These are phyloP conservation scores for Pangasius macronema DNA, from an alignment of 2,797 vertebrate genomes.

Conservation along the genomic window DNA sequence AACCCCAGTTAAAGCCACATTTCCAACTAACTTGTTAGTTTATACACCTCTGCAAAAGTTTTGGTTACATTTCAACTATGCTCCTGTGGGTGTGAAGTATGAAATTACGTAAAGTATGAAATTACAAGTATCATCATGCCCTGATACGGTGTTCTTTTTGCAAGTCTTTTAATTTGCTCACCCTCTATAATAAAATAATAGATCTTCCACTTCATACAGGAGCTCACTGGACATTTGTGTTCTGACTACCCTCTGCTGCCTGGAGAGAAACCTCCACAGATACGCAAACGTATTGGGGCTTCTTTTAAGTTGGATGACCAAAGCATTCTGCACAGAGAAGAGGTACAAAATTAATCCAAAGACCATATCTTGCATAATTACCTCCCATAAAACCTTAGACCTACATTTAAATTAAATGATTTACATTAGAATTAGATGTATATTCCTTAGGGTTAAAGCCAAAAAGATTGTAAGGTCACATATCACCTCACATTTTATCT, in stretches of 20 bases:
- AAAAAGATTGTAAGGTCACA: neutral
- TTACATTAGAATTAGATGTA: neutral
- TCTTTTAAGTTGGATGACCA: slow-evolving; percentile 85
- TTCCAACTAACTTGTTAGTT: slow-evolving; percentile 20
- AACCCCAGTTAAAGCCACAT: slow-evolving; percentile 32
- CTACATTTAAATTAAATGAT: neutral
- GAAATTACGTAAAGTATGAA: neutral
- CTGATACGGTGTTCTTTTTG: neutral
- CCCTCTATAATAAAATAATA: neutral
- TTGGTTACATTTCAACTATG: slow-evolving; percentile 7
- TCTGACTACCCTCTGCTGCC: slow-evolving; percentile 84
- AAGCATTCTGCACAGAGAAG: slow-evolving; percentile 71
- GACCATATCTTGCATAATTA: neutral
- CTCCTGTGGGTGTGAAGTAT: neutral
- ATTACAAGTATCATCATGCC: neutral
- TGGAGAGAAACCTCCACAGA: slow-evolving; percentile 83
- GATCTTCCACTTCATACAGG: slow-evolving; percentile 69
- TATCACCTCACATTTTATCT: neutral
- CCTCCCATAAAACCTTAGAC: neutral
- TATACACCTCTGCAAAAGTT: slow-evolving; percentile 9
- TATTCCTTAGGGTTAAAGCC: neutral
- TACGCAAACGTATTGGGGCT: slow-evolving; percentile 86
- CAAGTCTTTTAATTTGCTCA: neutral
- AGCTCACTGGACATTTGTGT: slow-evolving; percentile 84
- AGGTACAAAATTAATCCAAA: slow-evolving; percentile 68